A percentile compares a stretch with the other conserved stretches of the same genome.
Evolutionary conservation across 2,888 invertebrate genomes (phyloP).

Genomic region (Sinohyriopsis cumingii): DNA sequence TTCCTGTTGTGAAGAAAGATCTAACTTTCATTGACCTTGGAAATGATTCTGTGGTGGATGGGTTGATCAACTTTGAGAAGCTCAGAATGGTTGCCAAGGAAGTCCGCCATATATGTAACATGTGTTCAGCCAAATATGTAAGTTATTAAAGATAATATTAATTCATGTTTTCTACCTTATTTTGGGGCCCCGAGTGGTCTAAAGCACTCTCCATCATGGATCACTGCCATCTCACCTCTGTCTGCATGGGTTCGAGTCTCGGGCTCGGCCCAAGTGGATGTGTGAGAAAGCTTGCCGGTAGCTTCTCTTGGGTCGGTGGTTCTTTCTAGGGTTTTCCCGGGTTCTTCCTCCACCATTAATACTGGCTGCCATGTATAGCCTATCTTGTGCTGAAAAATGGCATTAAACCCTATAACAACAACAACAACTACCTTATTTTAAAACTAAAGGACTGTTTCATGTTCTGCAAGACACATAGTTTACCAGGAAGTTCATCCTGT

Average conservation of each 20-base stretch:
- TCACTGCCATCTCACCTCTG: too few species aligned
- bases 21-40: slow-evolving; percentile 98
- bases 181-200: too few species aligned
- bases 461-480: background rate
- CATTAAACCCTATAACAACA: too few species aligned
- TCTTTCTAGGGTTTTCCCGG: too few species aligned
- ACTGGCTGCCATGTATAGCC: too few species aligned
- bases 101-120: slow-evolving; percentile 80
- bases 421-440: background rate
- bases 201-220: too few species aligned
- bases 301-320: too few species aligned
- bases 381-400: too few species aligned
- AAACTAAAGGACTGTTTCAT: background rate
- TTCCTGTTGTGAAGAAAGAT: slow-evolving; percentile 80
- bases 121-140: slow-evolving; percentile 90
- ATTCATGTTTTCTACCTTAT: background rate
- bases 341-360: too few species aligned
- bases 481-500: background rate
- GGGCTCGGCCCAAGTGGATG: too few species aligned
- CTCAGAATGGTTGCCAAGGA: slow-evolving; percentile 98
- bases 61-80: slow-evolving; percentile 94
- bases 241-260: too few species aligned
- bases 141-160: slow-evolving; percentile 37
- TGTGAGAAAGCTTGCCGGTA: too few species aligned
- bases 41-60: slow-evolving; percentile 77